Base-by-base conservation (phyloP, 2,888 invertebrate genomes). In the Cryptocheilus praepositus region DNA sequence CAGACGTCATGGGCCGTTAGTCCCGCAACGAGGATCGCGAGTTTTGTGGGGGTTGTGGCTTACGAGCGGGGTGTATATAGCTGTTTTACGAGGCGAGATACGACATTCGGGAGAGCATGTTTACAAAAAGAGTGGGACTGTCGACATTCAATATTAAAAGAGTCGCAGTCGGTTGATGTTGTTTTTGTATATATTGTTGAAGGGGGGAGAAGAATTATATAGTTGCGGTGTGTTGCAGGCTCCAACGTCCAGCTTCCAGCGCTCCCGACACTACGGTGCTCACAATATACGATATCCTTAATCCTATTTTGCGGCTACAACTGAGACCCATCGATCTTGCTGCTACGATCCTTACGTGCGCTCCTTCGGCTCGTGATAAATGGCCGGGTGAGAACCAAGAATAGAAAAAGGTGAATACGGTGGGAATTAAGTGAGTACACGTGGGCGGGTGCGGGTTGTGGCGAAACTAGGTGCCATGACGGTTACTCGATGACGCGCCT, bases 181-280 rank as follows among this genome's bases (percentile, higher is more conserved):
- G 51, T 28, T 25, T 46, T 60, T 36, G 21, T 28, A 25, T 61
- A 53, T 53, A 46, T n/a, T 62, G 18, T 60, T 59, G 58, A 69
- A n/a, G 81, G 36, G 13, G 36, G 36, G 36, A 36, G 36, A 36
- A 36, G 36, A 36, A 1, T 7, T 79, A 83, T 77, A 83, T 71
- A 73, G 65, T 76, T 73, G 75, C 77, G 63, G 70, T 71, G 80
- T 73, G 77, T 77, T 84, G 85, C 85, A 83, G 36, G 83, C 85
- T 88, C 85, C 85, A 36, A 84, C 84, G 85, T 87, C 85, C 87
- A 87, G 87, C 83, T 87, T 36, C 83, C 88, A 86, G 83, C 86
- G 86, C 85, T 87, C 86, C 87, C 88, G 86, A 88, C 85, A 86
- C 87, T 88, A 88, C 88, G 85, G 84, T 86, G 87, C 84, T 82